Conservation (phyloP, 2,888 invertebrate species). For the Acanthopleura granulata region DNA sequence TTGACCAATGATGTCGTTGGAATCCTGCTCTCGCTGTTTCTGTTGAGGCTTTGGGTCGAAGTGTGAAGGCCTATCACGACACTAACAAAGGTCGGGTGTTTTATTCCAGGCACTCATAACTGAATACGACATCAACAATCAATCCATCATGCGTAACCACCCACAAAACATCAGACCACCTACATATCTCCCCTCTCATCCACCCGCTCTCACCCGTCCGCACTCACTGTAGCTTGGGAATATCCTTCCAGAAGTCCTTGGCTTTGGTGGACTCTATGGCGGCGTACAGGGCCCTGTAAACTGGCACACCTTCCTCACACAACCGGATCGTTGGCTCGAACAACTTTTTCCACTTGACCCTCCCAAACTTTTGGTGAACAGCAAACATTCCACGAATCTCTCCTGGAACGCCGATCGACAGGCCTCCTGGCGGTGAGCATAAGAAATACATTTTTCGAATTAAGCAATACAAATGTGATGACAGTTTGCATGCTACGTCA, state of each 20-base stretch:
- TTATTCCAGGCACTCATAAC: too few species aligned
- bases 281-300: neutral
- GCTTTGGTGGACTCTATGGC: neutral
- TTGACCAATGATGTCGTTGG: too few species aligned
- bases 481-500: too few species aligned
- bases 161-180: too few species aligned
- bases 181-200: neutral
- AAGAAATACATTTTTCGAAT: too few species aligned
- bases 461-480: too few species aligned
- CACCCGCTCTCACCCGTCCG: neutral
- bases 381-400: conserved; percentile 88
- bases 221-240: neutral
- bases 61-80: too few species aligned
- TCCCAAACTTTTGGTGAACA: conserved; percentile 81
- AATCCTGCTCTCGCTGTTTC: too few species aligned
- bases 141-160: too few species aligned
- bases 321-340: conserved; percentile 80
- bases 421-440: conserved; percentile 50
- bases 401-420: conserved; percentile 88
- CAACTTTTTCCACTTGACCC: conserved; percentile 82
- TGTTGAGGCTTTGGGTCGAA: too few species aligned
- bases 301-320: conserved; percentile 17
- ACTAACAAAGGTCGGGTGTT: too few species aligned
- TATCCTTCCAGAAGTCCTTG: neutral
- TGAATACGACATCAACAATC: too few species aligned